These are phyloP conservation scores for Pristionchus exspectatus DNA, from an alignment of 2,888 invertebrate species.

Conservation along the genomic window DNA sequence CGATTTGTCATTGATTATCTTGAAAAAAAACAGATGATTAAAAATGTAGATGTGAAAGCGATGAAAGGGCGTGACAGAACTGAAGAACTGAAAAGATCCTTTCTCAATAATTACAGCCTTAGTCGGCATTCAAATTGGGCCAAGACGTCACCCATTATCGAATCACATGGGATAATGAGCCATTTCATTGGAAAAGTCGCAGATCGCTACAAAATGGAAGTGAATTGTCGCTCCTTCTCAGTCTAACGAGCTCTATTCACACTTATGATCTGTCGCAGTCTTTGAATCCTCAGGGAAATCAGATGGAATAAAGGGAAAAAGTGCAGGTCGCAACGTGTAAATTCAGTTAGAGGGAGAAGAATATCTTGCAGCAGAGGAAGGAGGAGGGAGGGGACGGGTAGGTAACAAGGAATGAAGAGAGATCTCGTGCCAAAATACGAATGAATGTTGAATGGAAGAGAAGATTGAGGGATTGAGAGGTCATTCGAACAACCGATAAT, in stretches of 20 bases:
- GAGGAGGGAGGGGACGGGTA: background rate
- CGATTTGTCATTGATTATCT: constrained; percentile 1
- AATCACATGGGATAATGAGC: background rate
- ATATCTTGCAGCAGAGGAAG: background rate
- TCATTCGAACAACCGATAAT: background rate
- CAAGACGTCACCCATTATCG: background rate
- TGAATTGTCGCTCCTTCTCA: background rate
- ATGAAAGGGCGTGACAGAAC: background rate
- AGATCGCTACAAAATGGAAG: background rate
- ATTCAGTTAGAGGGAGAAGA: background rate
- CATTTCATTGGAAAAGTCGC: background rate
- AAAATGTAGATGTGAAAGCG: background rate
- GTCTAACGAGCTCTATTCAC: constrained; percentile 19
- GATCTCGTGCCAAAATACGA: background rate
- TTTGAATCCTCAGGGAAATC: background rate
- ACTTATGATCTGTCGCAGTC: background rate
- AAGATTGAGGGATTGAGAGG: background rate
- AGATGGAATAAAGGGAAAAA: background rate
- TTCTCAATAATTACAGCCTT: background rate
- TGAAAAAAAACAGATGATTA: background rate
- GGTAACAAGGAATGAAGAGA: background rate
- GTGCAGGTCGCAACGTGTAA: constrained; percentile 4
- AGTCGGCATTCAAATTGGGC: background rate
- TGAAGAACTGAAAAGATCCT: background rate
- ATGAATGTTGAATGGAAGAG: background rate